Conservation (phyloP, 2,888 invertebrate genomes). For the Pemphredon lugubris region DNA sequence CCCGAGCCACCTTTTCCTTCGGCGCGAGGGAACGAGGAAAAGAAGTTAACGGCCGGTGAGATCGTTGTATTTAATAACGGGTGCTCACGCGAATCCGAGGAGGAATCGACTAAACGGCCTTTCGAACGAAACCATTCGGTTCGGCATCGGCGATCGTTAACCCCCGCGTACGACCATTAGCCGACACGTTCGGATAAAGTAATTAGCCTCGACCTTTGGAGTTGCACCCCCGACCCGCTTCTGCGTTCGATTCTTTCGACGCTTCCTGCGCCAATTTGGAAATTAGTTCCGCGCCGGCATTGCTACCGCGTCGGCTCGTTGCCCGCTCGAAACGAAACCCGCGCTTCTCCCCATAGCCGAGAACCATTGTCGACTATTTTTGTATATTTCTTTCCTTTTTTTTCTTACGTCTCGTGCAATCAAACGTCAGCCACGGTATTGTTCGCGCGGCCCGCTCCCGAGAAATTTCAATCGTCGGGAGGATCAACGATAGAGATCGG, state of each 20-base stretch:
- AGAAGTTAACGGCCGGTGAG: conserved; percentile 14
- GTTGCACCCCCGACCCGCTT: conserved; percentile 28
- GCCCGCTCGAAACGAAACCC: conserved; percentile 16
- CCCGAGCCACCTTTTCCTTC: neutral
- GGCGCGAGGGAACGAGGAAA: conserved; percentile 6
- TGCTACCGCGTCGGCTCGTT: conserved; percentile 65
- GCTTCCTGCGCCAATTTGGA: conserved; percentile 71
- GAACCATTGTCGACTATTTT: too few species aligned
- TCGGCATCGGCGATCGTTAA: conserved; percentile 59
- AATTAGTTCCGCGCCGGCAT: conserved; percentile 69
- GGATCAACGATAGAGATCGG: too few species aligned
- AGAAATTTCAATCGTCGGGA: too few species aligned
- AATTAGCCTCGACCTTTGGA: conserved; percentile 70
- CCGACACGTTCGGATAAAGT: conserved; percentile 70
- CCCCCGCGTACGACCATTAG: conserved; percentile 53
- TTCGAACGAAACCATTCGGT: conserved; percentile 50
- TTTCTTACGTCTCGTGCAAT: too few species aligned
- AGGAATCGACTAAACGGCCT: conserved; percentile 40
- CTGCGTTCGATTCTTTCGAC: conserved; percentile 59
- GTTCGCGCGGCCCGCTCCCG: too few species aligned
- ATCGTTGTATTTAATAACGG: conserved; percentile 49
- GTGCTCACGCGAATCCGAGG: conserved; percentile 29
- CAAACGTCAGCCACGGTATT: too few species aligned
- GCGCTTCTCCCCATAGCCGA: too few species aligned
- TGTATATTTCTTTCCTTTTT: too few species aligned